Base-by-base conservation (phyloP, 2,113 vertebrate species). In the Hydrochoerus hydrochaeris region DNA sequence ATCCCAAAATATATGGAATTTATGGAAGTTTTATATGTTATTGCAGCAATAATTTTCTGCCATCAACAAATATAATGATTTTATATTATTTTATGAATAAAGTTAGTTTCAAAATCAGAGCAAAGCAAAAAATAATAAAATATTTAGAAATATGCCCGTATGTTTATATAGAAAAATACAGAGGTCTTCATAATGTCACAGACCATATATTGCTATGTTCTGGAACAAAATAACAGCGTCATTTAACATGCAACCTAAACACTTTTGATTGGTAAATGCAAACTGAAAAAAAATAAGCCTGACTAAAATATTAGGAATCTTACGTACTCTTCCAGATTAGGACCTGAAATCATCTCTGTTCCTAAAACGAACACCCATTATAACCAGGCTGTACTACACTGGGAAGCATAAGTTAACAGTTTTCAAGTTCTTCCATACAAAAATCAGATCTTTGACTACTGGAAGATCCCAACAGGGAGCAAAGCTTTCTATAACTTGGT, bases 201-300 rank as follows among this genome's bases (percentile, higher is more conserved):
- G 26, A 44, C 3, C 16, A 30, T 60, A 46, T 58, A 14, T 60
- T 71, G 35, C 1, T 12, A 69, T n/a, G 7, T 91, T 28, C 16
- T 62, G 32, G 19, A 93, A 90, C 12, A 49, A 93, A 17, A 84
- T 14, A 86, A 62, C 11, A 62, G 85, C 32, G 32, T 38, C 52
- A 78, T 6, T 44, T 46, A 91, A 52, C 3, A 13, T 17, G 24
- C 84, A 26, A 73, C 32, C n/a, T 65, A 8, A 46, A 94, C 88
- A 46, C 0, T 14, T 93, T 58, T 7, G 24, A 54, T 13, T 35
- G 60, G n/a, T 44, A 73, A 46, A 30, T 75, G 3, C 60, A 96
- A 95, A 84, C 24, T 32, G 16, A 96, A 73, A 30, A 95, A n/a
- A 87, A 83, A 44, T 58, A 58, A 93, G 81, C 7, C 13, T 90